Conservation (phyloP, 2,888 invertebrate genomes). For the Xestia sexstrigata region DNA sequence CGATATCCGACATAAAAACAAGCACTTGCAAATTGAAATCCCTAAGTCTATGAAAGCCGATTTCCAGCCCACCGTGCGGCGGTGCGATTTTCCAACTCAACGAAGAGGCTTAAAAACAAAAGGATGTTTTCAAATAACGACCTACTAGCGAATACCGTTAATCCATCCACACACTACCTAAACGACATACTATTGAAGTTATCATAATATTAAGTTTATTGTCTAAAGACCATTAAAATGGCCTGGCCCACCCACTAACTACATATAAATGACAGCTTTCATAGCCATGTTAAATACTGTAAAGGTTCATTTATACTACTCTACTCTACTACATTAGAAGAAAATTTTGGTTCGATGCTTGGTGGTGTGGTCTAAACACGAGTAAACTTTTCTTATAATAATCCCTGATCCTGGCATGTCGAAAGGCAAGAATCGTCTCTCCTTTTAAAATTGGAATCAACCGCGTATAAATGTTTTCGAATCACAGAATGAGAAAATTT, state of each 20-base stretch:
- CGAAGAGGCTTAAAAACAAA: neutral
- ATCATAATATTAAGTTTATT: conserved; percentile 20
- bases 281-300: conserved; percentile 24
- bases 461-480: neutral
- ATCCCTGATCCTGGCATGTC: neutral
- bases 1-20: too few relatives aligned
- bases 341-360: too few relatives aligned
- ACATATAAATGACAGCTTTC: conserved; percentile 19
- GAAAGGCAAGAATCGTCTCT: neutral
- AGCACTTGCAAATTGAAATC: too few relatives aligned
- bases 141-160: neutral
- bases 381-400: neutral
- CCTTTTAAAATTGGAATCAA: neutral
- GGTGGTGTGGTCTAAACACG: neutral
- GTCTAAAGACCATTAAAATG: neutral
- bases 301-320: conserved; percentile 9
- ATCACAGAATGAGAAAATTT: neutral
- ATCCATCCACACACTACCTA: neutral
- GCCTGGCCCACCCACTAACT: conserved; percentile 30
- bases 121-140: neutral
- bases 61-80: too few relatives aligned
- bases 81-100: neutral
- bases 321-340: too few relatives aligned
- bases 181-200: conserved; percentile 8
- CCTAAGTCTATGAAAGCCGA: too few relatives aligned